Base-by-base conservation (phyloP, 2,888 invertebrate genomes). In the Stenoptilia bipunctidactyla region DNA sequence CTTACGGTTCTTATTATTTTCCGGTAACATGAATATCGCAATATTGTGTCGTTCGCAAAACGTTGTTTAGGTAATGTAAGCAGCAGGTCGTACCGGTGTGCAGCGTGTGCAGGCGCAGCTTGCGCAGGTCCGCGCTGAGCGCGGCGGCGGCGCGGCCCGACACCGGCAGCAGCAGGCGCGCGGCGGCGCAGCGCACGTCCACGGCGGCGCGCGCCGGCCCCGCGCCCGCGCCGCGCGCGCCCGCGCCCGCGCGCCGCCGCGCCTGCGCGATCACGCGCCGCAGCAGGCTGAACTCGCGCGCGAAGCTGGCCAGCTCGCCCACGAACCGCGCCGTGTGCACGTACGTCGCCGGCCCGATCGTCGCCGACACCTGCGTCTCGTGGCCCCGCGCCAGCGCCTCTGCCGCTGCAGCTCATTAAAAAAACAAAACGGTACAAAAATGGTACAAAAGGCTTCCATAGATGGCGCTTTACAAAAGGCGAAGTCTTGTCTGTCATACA, bases 261-360 rank as follows among this genome's bases (percentile, higher is more conserved):
- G 91, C 90, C 52, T 91, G 86, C 56, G 89, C 82, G 45, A 93
- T 89, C 43, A 94, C 90, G 43, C 91, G 89, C 59, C 94, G 92
- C 38, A 96, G 75, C 58, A 95, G 91, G 2, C 92, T 88, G 66
- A 98, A 95, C 60, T 93, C 92, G 37, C 88, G 82, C 48, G 94
- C 91, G 75, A 97, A 97, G 2, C 93, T 91, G 55, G 94, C 90
- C 41, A 97, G 83, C 69, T 97, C 97, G 13, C 90, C 89, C 38
- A 97, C 89, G 80, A 98, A 98, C 40, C 97, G 87, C 61, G 96
- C 94, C 0, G 97, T 97, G 74, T 98, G 97, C 39, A 97, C 92
- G 69, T 97, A 97, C 55, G 93, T 89, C 1, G 97, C 93, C 0
- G 97, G 95, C 0, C 94, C 91, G 93, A 97, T 94, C 56, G 91